phyloP scores from a whole-genome alignment of 1,140 invertebrate species.

The Magallana gigas region DNA sequence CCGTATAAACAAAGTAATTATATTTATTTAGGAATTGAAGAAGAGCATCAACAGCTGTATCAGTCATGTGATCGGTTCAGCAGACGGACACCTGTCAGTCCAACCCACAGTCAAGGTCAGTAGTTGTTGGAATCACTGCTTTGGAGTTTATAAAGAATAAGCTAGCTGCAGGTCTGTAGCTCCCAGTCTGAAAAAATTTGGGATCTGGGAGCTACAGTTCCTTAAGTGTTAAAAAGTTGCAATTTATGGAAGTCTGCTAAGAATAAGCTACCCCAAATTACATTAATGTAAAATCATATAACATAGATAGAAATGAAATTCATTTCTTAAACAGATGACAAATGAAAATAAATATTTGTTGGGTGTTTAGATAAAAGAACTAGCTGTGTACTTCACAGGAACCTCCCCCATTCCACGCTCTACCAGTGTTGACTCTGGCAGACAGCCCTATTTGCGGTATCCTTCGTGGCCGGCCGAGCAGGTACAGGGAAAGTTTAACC shows the following conservation, averaged over 20 bases:
- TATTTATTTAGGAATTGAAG: slow-evolving; percentile 83
- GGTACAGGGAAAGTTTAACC: slow-evolving; percentile 48
- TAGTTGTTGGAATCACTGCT: not conserved
- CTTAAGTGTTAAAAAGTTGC: too few species aligned
- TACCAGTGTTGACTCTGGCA: slow-evolving; percentile 27
- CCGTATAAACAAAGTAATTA: too few species aligned
- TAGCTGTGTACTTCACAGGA: not conserved
- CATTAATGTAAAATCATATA: not conserved
- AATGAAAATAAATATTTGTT: not conserved
- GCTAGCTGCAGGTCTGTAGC: too few species aligned
- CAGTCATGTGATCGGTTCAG: slow-evolving; percentile 87
- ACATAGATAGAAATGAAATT: not conserved
- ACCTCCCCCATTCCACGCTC: slow-evolving; percentile 38
- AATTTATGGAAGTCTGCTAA: too few species aligned
- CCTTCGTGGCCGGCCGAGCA: slow-evolving; percentile 63
- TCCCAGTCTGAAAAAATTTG: too few species aligned
- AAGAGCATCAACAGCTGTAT: slow-evolving; percentile 87
- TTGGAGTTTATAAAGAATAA: too few species aligned
- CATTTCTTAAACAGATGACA: not conserved
- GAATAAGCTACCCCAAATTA: too few species aligned
- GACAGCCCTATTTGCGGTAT: slow-evolving; percentile 57
- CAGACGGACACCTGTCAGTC: slow-evolving; percentile 59
- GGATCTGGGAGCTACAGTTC: too few species aligned
- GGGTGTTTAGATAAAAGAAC: too few species aligned
- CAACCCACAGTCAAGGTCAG: slow-evolving; percentile 55